These are phyloP conservation scores for Acanthis flammea DNA, from an alignment of 2,797 vertebrate species.

Conservation along the genomic window DNA sequence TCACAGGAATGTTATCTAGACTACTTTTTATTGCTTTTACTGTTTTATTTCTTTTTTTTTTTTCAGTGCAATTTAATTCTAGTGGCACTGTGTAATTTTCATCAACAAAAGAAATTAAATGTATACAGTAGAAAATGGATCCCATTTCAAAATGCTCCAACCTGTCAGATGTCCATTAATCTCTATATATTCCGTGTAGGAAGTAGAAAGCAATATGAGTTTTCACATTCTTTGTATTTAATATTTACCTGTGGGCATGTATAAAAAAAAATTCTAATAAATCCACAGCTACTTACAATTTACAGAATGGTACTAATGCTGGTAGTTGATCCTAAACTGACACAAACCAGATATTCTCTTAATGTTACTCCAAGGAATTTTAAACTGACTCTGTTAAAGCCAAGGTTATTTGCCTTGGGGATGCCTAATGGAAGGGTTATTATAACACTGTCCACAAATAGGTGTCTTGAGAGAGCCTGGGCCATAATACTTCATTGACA, in stretches of 20 bases:
- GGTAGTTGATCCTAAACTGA: conserved; percentile 78
- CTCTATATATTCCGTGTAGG: conserved; percentile 38
- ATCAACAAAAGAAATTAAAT: conserved; percentile 46
- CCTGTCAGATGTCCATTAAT: conserved; percentile 39
- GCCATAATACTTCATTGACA: conserved; percentile 77
- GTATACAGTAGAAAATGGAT: conserved; percentile 31
- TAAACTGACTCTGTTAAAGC: conserved; percentile 91
- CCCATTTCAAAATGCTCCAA: conserved; percentile 30
- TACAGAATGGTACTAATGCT: conserved; percentile 69
- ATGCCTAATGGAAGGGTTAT: conserved; percentile 86
- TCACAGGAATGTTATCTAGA: not conserved
- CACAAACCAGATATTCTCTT: conserved; percentile 80
- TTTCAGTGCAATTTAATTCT: not conserved
- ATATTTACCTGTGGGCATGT: conserved; percentile 77
- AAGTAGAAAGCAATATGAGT: conserved; percentile 47
- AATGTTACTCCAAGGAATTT: conserved; percentile 87
- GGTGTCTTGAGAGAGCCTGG: conserved; percentile 79
- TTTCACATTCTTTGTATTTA: conserved; percentile 64
- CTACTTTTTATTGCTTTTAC: not conserved
- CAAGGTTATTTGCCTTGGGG: conserved; percentile 85
- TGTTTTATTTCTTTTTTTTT: not conserved
- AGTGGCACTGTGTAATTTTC: conserved; percentile 39
- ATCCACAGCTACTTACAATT: conserved; percentile 72
- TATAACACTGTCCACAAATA: conserved; percentile 87
- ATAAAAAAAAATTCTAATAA: conserved; percentile 71